A percentile compares a stretch with the other conserved stretches of the same genome.
These are phyloP conservation scores for Mellivora capensis DNA, from an alignment of 2,113 vertebrate genomes.

Conservation along the genomic window DNA sequence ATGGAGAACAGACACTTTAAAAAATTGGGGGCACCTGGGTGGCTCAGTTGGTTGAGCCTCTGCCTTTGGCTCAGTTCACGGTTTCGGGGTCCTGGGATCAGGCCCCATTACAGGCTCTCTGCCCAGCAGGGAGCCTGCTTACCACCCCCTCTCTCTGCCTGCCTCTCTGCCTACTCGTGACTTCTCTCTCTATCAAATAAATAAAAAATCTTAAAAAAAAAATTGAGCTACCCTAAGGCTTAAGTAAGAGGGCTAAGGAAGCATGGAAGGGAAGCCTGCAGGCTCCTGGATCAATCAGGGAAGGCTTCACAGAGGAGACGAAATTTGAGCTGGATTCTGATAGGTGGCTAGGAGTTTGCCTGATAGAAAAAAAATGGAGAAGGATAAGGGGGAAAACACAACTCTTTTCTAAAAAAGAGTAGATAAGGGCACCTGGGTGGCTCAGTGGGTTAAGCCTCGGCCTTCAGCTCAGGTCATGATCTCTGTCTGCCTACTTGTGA, in stretches of 20 bases:
- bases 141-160: no score
- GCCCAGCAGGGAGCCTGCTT: no score
- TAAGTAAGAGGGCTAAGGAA: background rate
- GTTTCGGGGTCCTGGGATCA: no score
- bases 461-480: no score
- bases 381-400: background rate
- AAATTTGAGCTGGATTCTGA: slow-evolving; percentile 6
- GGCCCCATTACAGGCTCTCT: no score
- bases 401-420: background rate
- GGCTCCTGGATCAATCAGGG: background rate
- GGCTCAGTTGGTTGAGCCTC: no score
- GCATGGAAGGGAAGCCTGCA: background rate
- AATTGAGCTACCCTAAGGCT: background rate
- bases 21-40: background rate
- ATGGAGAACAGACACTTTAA: background rate
- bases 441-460: no score
- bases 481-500: no score
- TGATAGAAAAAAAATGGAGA: background rate
- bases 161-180: no score
- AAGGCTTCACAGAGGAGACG: background rate
- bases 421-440: no score
- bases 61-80: no score
- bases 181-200: no score
- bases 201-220: background rate
- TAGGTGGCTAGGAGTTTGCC: background rate